Base-by-base conservation (phyloP, 2,113 vertebrate species). In the Corythoichthys haematopterus region DNA sequence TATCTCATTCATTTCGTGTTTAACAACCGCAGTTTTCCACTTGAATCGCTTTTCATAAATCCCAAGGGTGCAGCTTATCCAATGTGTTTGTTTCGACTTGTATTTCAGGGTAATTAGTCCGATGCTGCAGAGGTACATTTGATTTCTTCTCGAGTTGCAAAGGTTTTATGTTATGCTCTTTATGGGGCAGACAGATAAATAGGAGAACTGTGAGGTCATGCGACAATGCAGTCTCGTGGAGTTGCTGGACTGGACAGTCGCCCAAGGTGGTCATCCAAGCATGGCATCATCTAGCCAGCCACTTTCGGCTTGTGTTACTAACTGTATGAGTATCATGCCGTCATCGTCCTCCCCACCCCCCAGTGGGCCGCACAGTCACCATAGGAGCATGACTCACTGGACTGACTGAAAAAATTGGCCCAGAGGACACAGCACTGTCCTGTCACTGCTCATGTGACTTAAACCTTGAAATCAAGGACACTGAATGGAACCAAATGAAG, bases 131-230 rank as follows among this genome's bases (percentile, higher is more conserved):
- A 15, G 12, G 62, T 55, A 65, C 53, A 45, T 74, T 74, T 80
- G 72, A 80, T 77, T 89, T 4, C 14, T 52, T 78, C 66, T 37
- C 64, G 37, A 47, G 77, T 65, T 66, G 61, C 59, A 60, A 74
- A 62, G 64, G 47, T 77, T 82, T 87, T 73, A 78, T 76, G 71
- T 77, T 65, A 50, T 65, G 53, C 55, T 66, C 76, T 84, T 84
- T 79, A 84, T 75, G 77, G 84, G 78, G 71, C 74, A 65, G 65
- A 78, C 45, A 68, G 69, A 80, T 76, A 87, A 85, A 86, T 76
- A 81, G 74, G 66, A 70, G 59, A 66, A 67, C 33, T 57, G 70
- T 65, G 63, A 76, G 74, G 73, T 79, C 65, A 75, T 46, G 68
- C 60, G 70, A 85, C 72, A 71, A 67, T 67, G 56, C 57, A 65